Base-by-base conservation (phyloP, 2,888 invertebrate genomes). In the Drosophila subsilvestris region DNA sequence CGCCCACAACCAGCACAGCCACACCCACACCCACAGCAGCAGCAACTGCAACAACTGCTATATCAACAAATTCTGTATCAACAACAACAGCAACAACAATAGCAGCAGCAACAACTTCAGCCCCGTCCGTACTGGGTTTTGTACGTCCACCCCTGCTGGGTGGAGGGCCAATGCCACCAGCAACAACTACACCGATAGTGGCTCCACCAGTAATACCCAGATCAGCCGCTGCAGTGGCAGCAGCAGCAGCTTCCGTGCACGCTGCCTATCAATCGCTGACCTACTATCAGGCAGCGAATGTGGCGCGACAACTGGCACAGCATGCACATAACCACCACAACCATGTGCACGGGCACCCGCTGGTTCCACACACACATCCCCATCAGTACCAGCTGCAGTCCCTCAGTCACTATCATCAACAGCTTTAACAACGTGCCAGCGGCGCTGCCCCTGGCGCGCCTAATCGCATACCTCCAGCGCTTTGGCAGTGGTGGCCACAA, bases 371-470 rank as follows among this genome's bases (percentile, higher is more conserved):
- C 27, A 37, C 25, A 5, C 50, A 50, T 25, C 37, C 49, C 10
- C 58, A 63, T 59, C 75, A 75, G 20, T 8, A 45, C 25, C 80
- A 80, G 45, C 54, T 80, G 72, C 90, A 78, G 37, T 68, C 86
- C 58, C 58, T 86, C 53, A 79, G 90, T 73, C 76, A 80, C 32
- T 89, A 88, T 66, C 89, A 86, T 73, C 89, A 83, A 75, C 85
- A 85, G 63, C 89, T 88, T 78, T 88, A 86, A 88, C 89, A 85
- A 86, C 80, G 86, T 76, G 58, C 73, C 76, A 67, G 47, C 56
- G 48, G 50, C 62, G 22, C 51, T 63, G 63, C 82, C 70, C 20
- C 47, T 81, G 54, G 57, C 63, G 42, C 68, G 63, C 18, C 63
- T 71, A 25, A 18, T 57, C 49, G 29, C 49, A 10, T 50, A 68